Conservation (phyloP, 2,113 vertebrate species). For the Trichomycterus rosablanca region DNA sequence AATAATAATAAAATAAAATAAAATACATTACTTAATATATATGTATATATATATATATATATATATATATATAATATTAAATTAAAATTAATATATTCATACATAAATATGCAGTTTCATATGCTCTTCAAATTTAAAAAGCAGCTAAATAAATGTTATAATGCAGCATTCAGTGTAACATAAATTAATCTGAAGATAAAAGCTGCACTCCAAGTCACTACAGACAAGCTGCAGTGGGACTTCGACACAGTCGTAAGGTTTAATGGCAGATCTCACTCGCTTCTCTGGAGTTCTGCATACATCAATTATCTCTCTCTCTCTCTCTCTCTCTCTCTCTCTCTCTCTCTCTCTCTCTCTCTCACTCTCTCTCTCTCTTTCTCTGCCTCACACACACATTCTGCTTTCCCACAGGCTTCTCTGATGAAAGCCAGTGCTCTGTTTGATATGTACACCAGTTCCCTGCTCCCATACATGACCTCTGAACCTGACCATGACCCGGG, state of each 20-base stretch:
- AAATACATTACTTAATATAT: too few relatives aligned
- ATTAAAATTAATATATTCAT: too few relatives aligned
- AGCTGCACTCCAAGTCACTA: constrained; percentile 8
- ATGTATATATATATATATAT: too few relatives aligned
- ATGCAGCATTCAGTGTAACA: constrained; percentile 2
- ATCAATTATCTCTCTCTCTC: constrained; percentile 3
- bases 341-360: constrained; percentile 17
- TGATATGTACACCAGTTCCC: constrained; percentile 38
- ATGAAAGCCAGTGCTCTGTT: constrained; percentile 47
- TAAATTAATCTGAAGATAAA: constrained; percentile 16
- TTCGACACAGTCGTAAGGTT: constrained; percentile 21
- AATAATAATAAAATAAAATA: too few relatives aligned
- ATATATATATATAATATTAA: too few relatives aligned
- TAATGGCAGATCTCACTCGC: constrained; percentile 26
- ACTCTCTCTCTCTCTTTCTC: constrained; percentile 24
- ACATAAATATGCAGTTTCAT: too few relatives aligned
- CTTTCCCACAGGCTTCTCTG: constrained; percentile 27
- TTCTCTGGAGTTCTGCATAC: constrained; percentile 19
- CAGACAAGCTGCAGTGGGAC: constrained; percentile 12
- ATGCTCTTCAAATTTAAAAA: constrained; percentile 1
- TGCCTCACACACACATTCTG: constrained; percentile 27
- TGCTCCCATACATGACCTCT: constrained; percentile 33
- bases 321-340: constrained; percentile 4
- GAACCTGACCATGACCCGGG: constrained; percentile 39
- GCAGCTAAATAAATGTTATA: constrained; percentile 18